Conservation (phyloP, 2,797 vertebrate genomes). For the Falco columbarius region DNA sequence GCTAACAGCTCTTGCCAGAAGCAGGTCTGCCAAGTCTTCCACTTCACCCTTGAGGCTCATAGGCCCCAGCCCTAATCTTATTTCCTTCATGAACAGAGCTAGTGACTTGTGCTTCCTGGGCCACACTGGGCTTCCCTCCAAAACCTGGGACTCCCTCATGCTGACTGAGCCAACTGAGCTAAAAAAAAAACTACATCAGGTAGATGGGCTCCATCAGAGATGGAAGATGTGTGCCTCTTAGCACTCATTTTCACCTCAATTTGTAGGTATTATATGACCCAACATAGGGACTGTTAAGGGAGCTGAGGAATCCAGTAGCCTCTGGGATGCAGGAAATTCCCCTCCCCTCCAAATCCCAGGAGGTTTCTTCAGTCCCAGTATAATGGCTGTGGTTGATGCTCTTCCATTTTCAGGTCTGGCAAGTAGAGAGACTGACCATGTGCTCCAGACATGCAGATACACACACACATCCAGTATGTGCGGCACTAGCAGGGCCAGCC, state of each 20-base stretch:
- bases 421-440: background rate
- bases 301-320: background rate
- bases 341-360: background rate
- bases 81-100: background rate
- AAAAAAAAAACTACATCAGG: rapidly evolving
- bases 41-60: background rate
- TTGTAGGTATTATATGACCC: background rate
- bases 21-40: background rate
- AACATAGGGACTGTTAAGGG: background rate
- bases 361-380: background rate
- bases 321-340: background rate
- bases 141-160: background rate
- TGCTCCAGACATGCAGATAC: background rate
- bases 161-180: background rate
- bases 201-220: background rate
- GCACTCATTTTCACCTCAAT: background rate
- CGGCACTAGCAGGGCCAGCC: background rate
- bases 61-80: background rate
- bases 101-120: background rate
- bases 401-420: background rate
- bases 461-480: rapidly evolving
- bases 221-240: background rate
- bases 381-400: background rate
- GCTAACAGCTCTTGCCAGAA: background rate
- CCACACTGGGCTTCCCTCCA: background rate